Base-by-base conservation (phyloP, 2,888 invertebrate species). In the Drosophila longiperda region DNA sequence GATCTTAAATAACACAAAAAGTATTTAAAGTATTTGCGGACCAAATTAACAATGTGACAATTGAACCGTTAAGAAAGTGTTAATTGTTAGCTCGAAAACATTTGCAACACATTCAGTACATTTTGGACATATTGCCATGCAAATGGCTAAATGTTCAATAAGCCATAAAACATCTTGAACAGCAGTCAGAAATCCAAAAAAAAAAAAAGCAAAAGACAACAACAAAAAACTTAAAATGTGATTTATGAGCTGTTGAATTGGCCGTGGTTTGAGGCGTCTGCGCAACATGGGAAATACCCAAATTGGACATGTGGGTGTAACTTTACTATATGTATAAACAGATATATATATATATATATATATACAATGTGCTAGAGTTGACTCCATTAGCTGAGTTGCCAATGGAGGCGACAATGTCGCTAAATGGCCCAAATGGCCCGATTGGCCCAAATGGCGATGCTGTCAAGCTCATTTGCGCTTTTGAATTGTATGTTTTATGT, bases 191-290 rank as follows among this genome's bases (percentile, higher is more conserved):
- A 70, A 38, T 20, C 40, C 12, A 23, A 45, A 64, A 72, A 63
- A 64, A 72, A 63, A 72, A 67, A 50, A 73, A 58, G 58, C 69
- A 73, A 63, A 57, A 53, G 40, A n/a, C 23, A 52, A 66, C 65
- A 72, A 66, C 54, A 72, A 64, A 53, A 73, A 67, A 32, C 48
- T 40, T 12, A n/a, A 58, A 72, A 29, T 33, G 45, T 86, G 88
- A 88, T 88, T 87, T 87, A 87, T 82, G 86, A 86, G 78, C 81
- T 80, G 85, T 65, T 61, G 75, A 82, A 68, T 57, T 73, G 80
- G 67, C 53, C 40, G 33, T 62, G 67, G 61, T n/a, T 40, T 12
- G 57, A 61, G 64, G 67, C 79, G 68, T 66, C 63, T 68, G 65
- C 72, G 70, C 71, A 72, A 74, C 77, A 71, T 57, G 73, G 75